Evolutionary conservation across 2,113 vertebrate genomes (phyloP), one percentile per base, ranked within the genome.

Genomic region (Misgurnus anguillicaudatus): DNA sequence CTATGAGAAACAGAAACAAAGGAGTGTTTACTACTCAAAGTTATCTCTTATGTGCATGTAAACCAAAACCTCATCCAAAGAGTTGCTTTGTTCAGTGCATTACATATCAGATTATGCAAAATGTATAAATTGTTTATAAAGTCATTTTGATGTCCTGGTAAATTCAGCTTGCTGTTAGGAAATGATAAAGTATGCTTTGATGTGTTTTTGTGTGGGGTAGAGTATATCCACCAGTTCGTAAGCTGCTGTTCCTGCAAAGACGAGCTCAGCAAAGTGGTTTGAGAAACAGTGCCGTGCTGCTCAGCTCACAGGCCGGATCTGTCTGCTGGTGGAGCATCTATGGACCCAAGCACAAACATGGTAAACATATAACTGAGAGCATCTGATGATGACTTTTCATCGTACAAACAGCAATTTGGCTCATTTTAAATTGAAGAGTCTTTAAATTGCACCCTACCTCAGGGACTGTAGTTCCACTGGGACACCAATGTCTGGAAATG

Each of bases 161-260:
- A n/a, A 55, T 6, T 55, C 51, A 55, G 16, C 2, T 45, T 45
- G 7, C 10, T 19, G 2, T 39, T 31, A 48, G 8, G 7, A 36
- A 70, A 36, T 42, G 14, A 21, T 69, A 57, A 9, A 31, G 5
- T 14, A 11, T 31, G 45, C 31, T 17, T 17, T 38, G 61, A 48
- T 71, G 62, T 72, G 14, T 42, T 6, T 11, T 38, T 78, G 5
- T 71, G 4, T 14, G 1, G 55, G 71, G 19, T 79, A 89, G 89
- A 65, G 79, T 4, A 55, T n/a, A 3, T 38, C 55, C 85, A 2
- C 85, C 85, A 0, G 73, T 86, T 67, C 86, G 89, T 67, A 78
- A 77, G 65, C 81, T 88, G 31, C n/a, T 88, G 55, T 90, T 90
- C 47, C 78, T 92, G 78, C 87, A 89, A 78, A 71, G 78, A 0